Base-by-base conservation (phyloP, 2,113 vertebrate species). In the Heteronetta atricapilla region DNA sequence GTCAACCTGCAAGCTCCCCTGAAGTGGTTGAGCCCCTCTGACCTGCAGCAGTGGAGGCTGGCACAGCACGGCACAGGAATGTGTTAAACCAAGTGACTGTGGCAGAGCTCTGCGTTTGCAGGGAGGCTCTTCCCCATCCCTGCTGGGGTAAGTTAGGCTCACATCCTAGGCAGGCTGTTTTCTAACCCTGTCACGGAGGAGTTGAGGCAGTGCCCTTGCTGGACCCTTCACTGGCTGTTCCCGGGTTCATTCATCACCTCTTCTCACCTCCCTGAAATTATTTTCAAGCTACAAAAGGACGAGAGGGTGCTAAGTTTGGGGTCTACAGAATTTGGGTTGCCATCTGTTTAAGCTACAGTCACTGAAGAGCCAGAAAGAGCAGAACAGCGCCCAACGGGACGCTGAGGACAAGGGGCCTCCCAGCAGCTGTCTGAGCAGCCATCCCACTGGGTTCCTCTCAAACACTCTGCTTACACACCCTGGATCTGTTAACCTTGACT, bases 401-500 rank as follows among this genome's bases (percentile, higher is more conserved):
- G 31, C 19, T n/a, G 44, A 86, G 52, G 48, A 93, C 40, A 50
- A 55, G 56, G 17, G 48, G 79, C 82, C 83, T 79, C 63, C 92
- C 94, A 86, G 77, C 91, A 93, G 79, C 89, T 85, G 53, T 46
- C 13, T 42, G 44, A 88, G 78, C 69, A 78, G 42, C 13, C 18
- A 94, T 46, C 34, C 67, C 55, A 36, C 0, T 52, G 88, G 60
- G 56, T n/a, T 93, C 90, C 67, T 94, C 86, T 69, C 38, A 3
- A 84, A 50, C 56, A 80, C 52, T 73, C 20, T 70, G 63, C 67
- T 76, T 80, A 73, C 53, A 81, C 81, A 89, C 76, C 75, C 70
- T 77, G 81, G 88, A 84, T 78, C 80, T 90, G 68, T 60, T 83
- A 90, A 94, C 94, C 82, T 86, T 95, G 94, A 58, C 90, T 92